phyloP scores from a whole-genome alignment of 2,113 vertebrate species.

The Rana temporaria region DNA sequence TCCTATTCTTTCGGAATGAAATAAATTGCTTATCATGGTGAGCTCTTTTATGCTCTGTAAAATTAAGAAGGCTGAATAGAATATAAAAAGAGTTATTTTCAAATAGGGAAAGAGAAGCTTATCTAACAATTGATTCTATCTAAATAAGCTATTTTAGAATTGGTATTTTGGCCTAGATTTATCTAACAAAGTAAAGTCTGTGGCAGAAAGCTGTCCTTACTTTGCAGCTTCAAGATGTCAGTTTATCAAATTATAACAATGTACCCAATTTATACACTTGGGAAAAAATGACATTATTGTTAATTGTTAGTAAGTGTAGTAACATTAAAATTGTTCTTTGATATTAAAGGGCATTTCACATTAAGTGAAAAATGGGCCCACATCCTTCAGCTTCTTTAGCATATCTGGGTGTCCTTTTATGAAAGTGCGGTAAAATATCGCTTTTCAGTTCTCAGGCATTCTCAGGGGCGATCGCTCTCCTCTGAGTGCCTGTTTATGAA shows the following conservation, averaged over 20 bases:
- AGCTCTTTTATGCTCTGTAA: conserved; percentile 52
- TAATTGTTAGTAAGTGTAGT: background rate
- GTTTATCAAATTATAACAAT: conserved; percentile 30
- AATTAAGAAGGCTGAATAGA: conserved; percentile 55
- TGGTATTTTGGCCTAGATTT: conserved; percentile 59
- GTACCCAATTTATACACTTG: background rate
- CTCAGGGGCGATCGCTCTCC: too few relatives aligned
- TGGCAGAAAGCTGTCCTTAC: conserved; percentile 5
- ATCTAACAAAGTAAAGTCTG: conserved; percentile 18
- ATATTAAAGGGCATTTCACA: background rate
- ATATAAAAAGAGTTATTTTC: conserved; percentile 54
- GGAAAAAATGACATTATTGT: background rate
- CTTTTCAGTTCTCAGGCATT: too few relatives aligned
- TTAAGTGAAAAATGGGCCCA: too few relatives aligned
- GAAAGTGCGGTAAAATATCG: too few relatives aligned
- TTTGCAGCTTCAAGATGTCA: conserved; percentile 7
- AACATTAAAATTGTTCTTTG: background rate
- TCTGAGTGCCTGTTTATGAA: too few relatives aligned
- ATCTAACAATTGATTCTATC: conserved; percentile 53
- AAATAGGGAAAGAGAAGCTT: conserved; percentile 53
- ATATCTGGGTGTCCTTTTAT: too few relatives aligned
- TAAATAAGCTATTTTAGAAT: conserved; percentile 52
- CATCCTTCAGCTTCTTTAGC: too few relatives aligned
- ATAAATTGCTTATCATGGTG: conserved; percentile 70
- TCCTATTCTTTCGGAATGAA: conserved; percentile 69